phyloP scores from a whole-genome alignment of 2,797 vertebrate genomes.

The Okamejei kenojei region DNA sequence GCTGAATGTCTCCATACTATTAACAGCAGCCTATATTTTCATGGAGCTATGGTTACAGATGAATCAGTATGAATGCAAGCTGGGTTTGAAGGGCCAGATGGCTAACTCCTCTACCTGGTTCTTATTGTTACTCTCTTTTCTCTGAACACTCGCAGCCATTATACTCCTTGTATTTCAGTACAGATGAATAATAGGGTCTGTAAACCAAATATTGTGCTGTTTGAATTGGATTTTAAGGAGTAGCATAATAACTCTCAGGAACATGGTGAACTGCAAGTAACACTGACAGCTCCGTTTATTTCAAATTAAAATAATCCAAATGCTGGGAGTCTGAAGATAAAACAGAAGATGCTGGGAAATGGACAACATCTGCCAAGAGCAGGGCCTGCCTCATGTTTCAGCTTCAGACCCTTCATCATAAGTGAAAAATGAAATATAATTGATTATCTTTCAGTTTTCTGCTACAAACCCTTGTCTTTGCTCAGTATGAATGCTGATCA shows the following conservation, averaged over 20 bases:
- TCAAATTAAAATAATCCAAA: background rate
- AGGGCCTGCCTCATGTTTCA: background rate
- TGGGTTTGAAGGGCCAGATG: too few species aligned
- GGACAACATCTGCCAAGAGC: background rate
- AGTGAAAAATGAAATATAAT: background rate
- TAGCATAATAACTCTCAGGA: background rate
- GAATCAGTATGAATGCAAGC: too few species aligned
- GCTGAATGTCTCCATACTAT: too few species aligned
- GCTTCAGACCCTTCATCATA: background rate
- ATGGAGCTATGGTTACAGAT: background rate
- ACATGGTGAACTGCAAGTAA: background rate
- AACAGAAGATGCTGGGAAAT: background rate
- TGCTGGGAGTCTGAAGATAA: background rate
- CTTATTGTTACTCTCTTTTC: background rate
- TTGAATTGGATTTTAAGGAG: background rate
- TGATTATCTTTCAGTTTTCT: background rate
- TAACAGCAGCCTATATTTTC: background rate
- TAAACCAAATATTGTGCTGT: background rate
- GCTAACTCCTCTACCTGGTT: too few species aligned
- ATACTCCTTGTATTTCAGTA: background rate
- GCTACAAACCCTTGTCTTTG: background rate
- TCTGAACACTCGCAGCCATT: background rate
- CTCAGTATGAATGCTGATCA: background rate
- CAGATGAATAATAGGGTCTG: background rate
- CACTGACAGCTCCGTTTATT: background rate